A percentile compares a stretch with the other conserved stretches of the same genome.
These are phyloP conservation scores for Heliconius nattereri DNA, from an alignment of 1,140 invertebrate species.

Conservation along the genomic window DNA sequence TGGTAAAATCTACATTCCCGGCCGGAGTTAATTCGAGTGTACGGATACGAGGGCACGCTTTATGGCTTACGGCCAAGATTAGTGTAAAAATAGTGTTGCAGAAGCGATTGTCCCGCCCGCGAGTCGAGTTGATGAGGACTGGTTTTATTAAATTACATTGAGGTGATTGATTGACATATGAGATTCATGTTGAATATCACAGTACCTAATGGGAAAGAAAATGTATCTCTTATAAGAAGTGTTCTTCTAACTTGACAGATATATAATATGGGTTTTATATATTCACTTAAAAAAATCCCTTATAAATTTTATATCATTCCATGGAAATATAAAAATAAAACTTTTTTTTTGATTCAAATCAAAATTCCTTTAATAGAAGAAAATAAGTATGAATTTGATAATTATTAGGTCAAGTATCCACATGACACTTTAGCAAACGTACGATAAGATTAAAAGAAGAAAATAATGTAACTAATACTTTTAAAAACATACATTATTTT, in stretches of 20 bases:
- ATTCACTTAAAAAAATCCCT: neutral
- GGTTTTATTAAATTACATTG: slow-evolving; percentile 60
- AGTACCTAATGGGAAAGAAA: neutral
- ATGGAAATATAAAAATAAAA: too few species aligned
- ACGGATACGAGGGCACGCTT: slow-evolving; percentile 62
- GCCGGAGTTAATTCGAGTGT: slow-evolving; percentile 68
- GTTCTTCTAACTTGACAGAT: neutral
- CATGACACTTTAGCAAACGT: too few species aligned
- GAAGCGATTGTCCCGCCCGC: slow-evolving; percentile 69
- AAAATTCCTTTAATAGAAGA: neutral
- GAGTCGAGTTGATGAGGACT: slow-evolving; percentile 58
- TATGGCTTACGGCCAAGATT: slow-evolving; percentile 72
- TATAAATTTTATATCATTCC: too few species aligned
- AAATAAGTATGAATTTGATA: too few species aligned
- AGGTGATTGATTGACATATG: slow-evolving; percentile 38
- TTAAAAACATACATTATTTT: too few species aligned
- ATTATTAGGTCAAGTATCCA: too few species aligned
- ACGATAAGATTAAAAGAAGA: too few species aligned
- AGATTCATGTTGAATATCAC: neutral
- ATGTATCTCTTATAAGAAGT: neutral
- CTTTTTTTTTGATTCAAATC: neutral
- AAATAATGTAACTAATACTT: too few species aligned
- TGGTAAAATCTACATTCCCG: slow-evolving; percentile 62
- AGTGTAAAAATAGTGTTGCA: slow-evolving; percentile 75
- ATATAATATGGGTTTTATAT: neutral